A percentile compares a stretch with the other conserved stretches of the same genome.
phyloP scores from a whole-genome alignment of 1,140 invertebrate species.

The Leptestheria dahalacensis region DNA sequence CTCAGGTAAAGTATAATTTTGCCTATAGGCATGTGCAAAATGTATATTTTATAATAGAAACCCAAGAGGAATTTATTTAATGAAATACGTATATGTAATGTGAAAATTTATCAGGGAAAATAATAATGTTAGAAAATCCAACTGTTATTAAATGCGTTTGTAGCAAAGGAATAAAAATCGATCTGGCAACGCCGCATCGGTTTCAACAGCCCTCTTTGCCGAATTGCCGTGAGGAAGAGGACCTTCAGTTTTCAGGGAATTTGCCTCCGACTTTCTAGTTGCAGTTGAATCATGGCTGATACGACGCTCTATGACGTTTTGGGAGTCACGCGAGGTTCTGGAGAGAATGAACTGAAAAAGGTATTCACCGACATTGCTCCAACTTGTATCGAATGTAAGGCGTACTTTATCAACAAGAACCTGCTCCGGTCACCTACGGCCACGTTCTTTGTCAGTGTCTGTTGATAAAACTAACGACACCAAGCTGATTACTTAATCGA shows the following conservation, averaged over 20 bases:
- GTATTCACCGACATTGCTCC: conserved; percentile 35
- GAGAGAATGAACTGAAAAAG: conserved; percentile 72
- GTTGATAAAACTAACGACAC: background rate
- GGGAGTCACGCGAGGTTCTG: conserved; percentile 54
- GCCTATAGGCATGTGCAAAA: no score
- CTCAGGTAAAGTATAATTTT: no score
- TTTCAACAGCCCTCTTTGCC: background rate
- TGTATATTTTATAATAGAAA: no score
- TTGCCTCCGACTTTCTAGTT: conserved; percentile 5
- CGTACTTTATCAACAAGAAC: background rate
- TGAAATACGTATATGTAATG: no score
- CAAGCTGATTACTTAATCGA: background rate
- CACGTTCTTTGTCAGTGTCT: background rate
- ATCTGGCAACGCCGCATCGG: background rate
- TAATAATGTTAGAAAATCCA: no score
- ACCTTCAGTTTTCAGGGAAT: background rate
- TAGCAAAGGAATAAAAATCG: no score
- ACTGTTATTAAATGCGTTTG: no score
- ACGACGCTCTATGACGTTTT: conserved; percentile 68
- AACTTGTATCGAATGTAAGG: background rate
- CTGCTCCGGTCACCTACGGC: background rate
- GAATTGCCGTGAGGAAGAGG: background rate
- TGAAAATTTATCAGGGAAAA: no score
- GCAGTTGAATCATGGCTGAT: conserved; percentile 37
- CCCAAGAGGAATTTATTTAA: no score